A percentile compares a stretch with the other conserved stretches of the same genome.
phyloP scores from a whole-genome alignment of 2,113 vertebrate genomes.

The Sphyrna mokarran region DNA sequence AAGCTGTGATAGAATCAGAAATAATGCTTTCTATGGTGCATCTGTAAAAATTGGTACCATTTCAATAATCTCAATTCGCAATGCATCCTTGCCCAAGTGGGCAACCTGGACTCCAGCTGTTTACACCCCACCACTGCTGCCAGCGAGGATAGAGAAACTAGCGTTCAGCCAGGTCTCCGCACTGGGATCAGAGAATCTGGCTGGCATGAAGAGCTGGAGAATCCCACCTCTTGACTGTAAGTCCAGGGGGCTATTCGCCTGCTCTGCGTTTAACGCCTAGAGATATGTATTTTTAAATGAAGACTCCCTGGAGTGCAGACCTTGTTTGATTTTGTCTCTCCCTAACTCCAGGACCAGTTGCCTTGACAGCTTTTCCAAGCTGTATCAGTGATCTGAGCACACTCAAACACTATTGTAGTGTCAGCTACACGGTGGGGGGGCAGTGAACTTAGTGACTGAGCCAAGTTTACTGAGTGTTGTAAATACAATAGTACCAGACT shows the following conservation, averaged over 20 bases:
- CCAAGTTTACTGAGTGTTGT: neutral
- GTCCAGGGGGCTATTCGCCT: neutral
- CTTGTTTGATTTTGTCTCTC: neutral
- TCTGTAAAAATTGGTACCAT: no score
- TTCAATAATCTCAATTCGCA: neutral
- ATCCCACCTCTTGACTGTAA: neutral
- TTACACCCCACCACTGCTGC: no score
- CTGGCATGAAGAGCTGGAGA: no score
- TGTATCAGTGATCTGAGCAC: neutral
- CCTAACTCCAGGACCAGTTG: neutral
- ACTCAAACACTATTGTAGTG: neutral
- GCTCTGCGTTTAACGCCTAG: neutral
- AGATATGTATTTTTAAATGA: neutral
- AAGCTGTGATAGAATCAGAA: no score
- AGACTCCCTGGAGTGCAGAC: neutral
- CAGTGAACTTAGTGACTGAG: neutral
- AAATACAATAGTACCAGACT: neutral
- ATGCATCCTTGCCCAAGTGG: neutral
- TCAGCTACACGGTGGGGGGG: neutral
- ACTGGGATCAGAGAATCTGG: no score
- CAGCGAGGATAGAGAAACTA: no score
- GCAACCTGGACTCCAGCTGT: neutral
- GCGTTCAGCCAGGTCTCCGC: no score
- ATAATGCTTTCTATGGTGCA: no score
- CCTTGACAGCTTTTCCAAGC: neutral